Evolutionary conservation across 2,797 vertebrate genomes (phyloP).

Genomic region (Danio jaintianensis): DNA sequence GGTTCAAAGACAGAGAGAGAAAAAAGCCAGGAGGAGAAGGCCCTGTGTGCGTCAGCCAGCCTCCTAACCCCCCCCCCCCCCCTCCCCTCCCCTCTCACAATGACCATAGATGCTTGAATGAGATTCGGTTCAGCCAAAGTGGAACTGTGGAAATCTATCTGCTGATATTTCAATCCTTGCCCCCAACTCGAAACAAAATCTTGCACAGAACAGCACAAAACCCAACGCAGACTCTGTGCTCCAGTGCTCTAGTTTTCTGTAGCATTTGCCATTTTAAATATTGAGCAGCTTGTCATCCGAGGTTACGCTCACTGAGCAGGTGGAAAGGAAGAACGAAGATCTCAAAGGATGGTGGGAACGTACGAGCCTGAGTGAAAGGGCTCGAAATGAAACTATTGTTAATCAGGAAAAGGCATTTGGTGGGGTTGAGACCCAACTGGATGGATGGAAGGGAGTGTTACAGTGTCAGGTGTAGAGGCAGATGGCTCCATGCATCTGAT

Average conservation of each 20-base stretch:
- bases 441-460: conserved; percentile 33
- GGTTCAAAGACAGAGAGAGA: conserved; percentile 30
- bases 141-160: conserved; percentile 39
- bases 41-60: conserved; percentile 20
- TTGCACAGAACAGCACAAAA: not conserved
- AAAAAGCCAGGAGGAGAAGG: not conserved
- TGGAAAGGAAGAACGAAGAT: conserved; percentile 23
- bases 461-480: conserved; percentile 62
- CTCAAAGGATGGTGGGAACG: not conserved
- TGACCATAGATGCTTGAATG: conserved; percentile 16
- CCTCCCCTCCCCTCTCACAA: conserved; percentile 6
- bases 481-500: conserved; percentile 56
- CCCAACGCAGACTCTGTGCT: conserved; percentile 17
- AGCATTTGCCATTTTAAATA: conserved; percentile 54
- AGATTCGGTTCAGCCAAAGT: conserved; percentile 44
- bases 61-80: not conserved
- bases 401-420: conserved; percentile 25
- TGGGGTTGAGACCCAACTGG: conserved; percentile 29
- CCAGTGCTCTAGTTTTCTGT: conserved; percentile 29
- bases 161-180: conserved; percentile 23
- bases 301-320: conserved; percentile 30
- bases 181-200: conserved; percentile 16
- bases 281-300: conserved; percentile 44
- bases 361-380: not conserved
- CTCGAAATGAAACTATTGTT: conserved; percentile 28